Conservation (phyloP, 2,888 invertebrate species). For the Ochropacha duplaris region DNA sequence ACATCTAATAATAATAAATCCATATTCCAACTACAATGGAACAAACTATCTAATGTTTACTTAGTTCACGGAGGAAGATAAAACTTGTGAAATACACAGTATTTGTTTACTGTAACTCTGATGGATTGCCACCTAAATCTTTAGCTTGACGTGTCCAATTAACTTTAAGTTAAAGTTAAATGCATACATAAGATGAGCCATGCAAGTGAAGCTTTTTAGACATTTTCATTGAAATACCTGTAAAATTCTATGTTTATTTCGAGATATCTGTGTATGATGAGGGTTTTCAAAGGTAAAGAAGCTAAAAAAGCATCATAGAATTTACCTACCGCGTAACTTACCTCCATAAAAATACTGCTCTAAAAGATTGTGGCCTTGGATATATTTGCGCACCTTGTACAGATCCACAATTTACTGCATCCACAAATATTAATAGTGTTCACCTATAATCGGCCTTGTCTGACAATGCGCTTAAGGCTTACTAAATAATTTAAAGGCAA, state of each 20-base stretch:
- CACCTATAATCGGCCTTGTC: neutral
- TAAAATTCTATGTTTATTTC: neutral
- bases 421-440: neutral
- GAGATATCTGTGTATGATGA: too few relatives aligned
- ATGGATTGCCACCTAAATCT: neutral
- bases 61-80: neutral
- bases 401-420: neutral
- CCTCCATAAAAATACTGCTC: neutral
- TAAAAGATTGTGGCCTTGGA: neutral
- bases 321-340: too few relatives aligned
- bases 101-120: neutral
- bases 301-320: too few relatives aligned
- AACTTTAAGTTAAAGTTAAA: neutral
- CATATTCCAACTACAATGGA: neutral
- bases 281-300: too few relatives aligned
- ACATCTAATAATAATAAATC: neutral
- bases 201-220: neutral
- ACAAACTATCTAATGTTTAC: neutral
- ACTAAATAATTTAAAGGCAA: constrained; percentile 25
- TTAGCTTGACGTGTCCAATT: neutral
- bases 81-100: constrained; percentile 1
- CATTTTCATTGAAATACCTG: neutral
- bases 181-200: neutral
- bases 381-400: neutral
- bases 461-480: neutral